Evolutionary conservation across 1,140 invertebrate genomes (phyloP).

Genomic region (Aphaenogaster ashmeadi): DNA sequence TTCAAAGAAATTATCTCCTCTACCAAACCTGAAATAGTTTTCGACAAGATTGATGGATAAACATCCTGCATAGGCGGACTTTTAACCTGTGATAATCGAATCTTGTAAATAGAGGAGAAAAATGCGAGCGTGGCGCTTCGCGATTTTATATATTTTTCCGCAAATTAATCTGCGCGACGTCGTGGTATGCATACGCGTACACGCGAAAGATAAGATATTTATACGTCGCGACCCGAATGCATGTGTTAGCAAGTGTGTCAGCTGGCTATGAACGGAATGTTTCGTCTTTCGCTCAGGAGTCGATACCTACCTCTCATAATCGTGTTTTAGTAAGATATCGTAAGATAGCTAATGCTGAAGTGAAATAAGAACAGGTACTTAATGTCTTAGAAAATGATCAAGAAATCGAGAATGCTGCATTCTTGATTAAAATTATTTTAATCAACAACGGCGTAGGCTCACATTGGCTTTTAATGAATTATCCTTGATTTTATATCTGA

Average conservation of each 20-base stretch:
- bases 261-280: constrained; percentile 44
- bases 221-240: constrained; percentile 54
- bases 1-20: background rate
- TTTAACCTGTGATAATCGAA: constrained; percentile 6
- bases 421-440: background rate
- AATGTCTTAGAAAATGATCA: background rate
- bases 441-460: too few species aligned
- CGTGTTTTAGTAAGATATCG: background rate
- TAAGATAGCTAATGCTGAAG: background rate
- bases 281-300: constrained; percentile 28
- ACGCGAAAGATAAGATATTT: constrained; percentile 55
- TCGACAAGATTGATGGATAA: background rate
- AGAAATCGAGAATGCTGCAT: background rate
- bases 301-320: constrained; percentile 15
- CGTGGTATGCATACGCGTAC: background rate
- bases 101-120: background rate
- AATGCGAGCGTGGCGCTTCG: background rate
- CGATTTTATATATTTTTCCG: constrained; percentile 8
- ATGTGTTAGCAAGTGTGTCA: constrained; percentile 55
- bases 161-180: constrained; percentile 29
- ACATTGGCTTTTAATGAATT: too few species aligned
- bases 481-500: too few species aligned
- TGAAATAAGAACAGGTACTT: background rate
- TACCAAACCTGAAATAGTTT: background rate
- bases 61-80: background rate